Base-by-base conservation (phyloP, 2,888 invertebrate genomes). In the Caenorhabditis sinica region DNA sequence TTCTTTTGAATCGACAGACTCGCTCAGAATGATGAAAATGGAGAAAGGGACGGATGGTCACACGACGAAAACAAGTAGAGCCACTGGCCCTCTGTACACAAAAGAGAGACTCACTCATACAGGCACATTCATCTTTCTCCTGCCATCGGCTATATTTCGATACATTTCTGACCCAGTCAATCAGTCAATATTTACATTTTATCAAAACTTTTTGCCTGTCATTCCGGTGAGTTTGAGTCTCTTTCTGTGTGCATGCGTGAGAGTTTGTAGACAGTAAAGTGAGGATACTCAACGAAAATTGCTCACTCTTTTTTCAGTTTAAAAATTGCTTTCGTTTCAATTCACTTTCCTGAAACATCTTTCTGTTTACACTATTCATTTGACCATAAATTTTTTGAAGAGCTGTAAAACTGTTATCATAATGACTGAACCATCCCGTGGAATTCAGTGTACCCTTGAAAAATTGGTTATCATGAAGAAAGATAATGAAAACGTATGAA, bases 151-250 rank as follows among this genome's bases (percentile, higher is more conserved):
- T 79, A 75, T 53, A 75, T 75, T 43, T 79, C 28, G 63, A 72
- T 73, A 80, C 80, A 66, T 43, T 72, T 49, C 53, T 56, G 49
- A 63, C 61, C 30, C 53, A 25, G 49, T 69, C 40, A 63, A 61
- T 79, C 65, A 63, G 65, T 72, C 80, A 80, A 80, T 80, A 80
- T 80, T 80, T 80, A 56, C 80, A 28, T 65, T 80, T 80, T 72
- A 68, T 80, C 72, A 72, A 66, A 80, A 72, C 69, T 69, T 56
- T 66, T 65, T n/a, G 40, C 49, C 80, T 80, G 80, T 80, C 80
- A 80, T 30, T 80, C 56, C 45, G 71, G 79, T 72, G 79, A 69
- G 66, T 28, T 17, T n/a, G 45, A 30, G 45, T 65, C 20, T 49
- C 20, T 1, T n/a, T n/a, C 1, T 49, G 49, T 49, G 49, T 49